Conservation (phyloP, 2,113 vertebrate species). For the Argyrosomus japonicus region DNA sequence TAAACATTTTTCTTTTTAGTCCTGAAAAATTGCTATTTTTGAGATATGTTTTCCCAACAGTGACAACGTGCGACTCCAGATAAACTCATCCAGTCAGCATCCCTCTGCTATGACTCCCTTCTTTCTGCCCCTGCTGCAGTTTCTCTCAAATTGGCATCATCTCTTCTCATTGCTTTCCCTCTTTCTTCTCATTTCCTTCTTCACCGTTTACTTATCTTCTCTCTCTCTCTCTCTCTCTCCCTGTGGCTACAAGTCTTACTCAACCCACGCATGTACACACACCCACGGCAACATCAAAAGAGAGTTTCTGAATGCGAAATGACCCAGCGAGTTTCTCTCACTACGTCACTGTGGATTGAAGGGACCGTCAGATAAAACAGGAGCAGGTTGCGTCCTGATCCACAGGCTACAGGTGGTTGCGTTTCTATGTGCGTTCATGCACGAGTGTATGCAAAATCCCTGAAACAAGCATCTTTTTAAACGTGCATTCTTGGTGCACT, state of each 20-base stretch:
- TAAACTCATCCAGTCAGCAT: conserved; percentile 57
- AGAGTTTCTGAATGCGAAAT: conserved; percentile 41
- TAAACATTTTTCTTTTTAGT: background rate
- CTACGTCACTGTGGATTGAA: conserved; percentile 46
- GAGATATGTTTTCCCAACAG: background rate
- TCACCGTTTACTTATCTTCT: background rate
- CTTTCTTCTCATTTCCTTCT: conserved; percentile 1
- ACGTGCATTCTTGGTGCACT: background rate
- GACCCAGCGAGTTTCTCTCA: conserved; percentile 33
- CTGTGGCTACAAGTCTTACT: background rate
- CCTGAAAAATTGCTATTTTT: background rate
- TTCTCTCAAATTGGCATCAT: conserved; percentile 25
- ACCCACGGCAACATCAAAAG: conserved; percentile 31
- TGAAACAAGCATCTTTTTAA: background rate
- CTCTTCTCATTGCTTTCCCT: background rate
- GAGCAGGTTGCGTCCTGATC: conserved; percentile 11
- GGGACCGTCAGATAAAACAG: conserved; percentile 11
- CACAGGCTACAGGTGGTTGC: conserved; percentile 67
- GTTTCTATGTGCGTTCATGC: background rate
- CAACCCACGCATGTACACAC: conserved; percentile 32
- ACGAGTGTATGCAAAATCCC: background rate
- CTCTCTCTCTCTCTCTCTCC: background rate
- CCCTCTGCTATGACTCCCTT: conserved; percentile 12
- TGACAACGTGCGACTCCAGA: conserved; percentile 22
- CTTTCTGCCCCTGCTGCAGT: conserved; percentile 59